Evolutionary conservation across 1,140 invertebrate genomes (phyloP).

Genomic region (Neodiprion pinetum): DNA sequence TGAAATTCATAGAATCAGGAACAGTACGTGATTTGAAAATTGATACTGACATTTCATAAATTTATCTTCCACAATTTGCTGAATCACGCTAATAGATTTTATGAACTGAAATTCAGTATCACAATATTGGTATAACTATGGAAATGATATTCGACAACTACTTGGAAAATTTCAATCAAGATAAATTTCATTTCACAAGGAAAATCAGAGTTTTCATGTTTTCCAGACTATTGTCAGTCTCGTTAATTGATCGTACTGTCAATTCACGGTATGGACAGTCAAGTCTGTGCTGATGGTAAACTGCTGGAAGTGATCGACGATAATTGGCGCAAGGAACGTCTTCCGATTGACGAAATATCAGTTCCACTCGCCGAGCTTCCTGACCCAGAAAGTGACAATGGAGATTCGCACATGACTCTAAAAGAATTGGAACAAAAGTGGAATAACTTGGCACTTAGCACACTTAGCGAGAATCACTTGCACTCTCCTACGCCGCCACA

Average conservation of each 20-base stretch:
- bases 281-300: constrained; percentile 73
- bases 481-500: constrained; percentile 56
- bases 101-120: too few species aligned
- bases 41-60: too few species aligned
- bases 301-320: constrained; percentile 89
- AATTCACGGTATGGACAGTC: constrained; percentile 64
- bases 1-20: too few species aligned
- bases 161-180: too few species aligned
- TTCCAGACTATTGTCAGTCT: not conserved
- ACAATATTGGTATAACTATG: too few species aligned
- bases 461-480: constrained; percentile 63
- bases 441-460: constrained; percentile 78
- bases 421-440: constrained; percentile 92
- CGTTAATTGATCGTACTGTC: not conserved
- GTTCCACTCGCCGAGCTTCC: constrained; percentile 89
- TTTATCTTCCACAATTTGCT: too few species aligned
- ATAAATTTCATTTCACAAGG: too few species aligned
- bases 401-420: constrained; percentile 86
- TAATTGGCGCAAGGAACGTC: constrained; percentile 84
- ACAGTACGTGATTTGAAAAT: too few species aligned
- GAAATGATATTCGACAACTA: too few species aligned
- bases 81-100: too few species aligned
- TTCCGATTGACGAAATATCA: constrained; percentile 89
- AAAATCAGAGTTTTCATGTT: too few species aligned
- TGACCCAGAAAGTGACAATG: constrained; percentile 93